Conservation (phyloP, 2,797 vertebrate genomes). For the Pseudocheirus occidentalis region DNA sequence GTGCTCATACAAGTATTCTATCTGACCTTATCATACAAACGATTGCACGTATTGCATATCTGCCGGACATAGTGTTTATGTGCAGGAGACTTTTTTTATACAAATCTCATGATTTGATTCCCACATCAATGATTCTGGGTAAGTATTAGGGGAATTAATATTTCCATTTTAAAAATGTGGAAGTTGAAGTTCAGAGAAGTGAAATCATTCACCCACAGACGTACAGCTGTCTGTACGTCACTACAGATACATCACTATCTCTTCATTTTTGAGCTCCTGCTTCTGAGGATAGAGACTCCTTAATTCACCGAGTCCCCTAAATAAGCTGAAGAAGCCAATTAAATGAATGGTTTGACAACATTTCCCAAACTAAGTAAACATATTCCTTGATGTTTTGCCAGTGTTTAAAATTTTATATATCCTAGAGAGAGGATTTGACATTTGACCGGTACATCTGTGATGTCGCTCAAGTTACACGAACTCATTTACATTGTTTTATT, state of each 20-base stretch:
- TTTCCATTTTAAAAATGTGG: neutral
- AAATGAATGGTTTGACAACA: neutral
- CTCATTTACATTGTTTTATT: neutral
- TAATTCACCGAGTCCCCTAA: neutral
- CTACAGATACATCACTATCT: neutral
- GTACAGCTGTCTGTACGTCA: too few relatives aligned
- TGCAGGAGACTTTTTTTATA: neutral
- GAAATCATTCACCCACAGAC: neutral
- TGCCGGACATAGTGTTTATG: neutral
- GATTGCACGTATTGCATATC: neutral
- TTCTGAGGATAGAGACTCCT: neutral
- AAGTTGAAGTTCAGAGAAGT: neutral
- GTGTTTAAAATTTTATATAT: neutral
- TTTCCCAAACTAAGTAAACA: neutral
- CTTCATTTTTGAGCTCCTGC: neutral
- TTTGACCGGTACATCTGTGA: constrained; percentile 1
- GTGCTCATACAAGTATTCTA: neutral
- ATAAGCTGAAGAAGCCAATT: neutral
- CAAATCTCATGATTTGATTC: neutral
- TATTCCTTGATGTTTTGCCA: constrained; percentile 7
- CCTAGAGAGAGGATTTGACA: neutral
- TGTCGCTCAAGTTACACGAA: neutral
- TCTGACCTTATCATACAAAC: neutral
- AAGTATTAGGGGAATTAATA: neutral
- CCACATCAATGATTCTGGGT: neutral